Evolutionary conservation across 2,797 vertebrate genomes (phyloP).

Genomic region (Chiloscyllium punctatum): DNA sequence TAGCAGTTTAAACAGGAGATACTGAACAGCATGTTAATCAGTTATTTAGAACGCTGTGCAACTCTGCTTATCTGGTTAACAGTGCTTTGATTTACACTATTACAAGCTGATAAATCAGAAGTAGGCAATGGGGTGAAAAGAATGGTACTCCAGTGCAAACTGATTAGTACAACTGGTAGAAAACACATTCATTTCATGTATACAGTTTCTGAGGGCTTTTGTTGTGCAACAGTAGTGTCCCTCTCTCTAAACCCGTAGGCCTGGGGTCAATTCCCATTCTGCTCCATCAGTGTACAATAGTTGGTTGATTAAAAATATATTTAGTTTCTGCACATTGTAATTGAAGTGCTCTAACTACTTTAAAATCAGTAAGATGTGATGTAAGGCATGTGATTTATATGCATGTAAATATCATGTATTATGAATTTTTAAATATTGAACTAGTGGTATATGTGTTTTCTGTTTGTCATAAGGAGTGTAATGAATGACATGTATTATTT

Average conservation of each 20-base stretch:
- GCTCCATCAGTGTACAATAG: too few relatives aligned
- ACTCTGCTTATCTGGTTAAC: not conserved
- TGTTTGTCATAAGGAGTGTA: too few relatives aligned
- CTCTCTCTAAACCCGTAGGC: too few relatives aligned
- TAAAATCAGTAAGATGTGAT: not conserved
- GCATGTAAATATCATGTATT: too few relatives aligned
- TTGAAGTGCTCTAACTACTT: not conserved
- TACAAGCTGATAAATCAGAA: not conserved
- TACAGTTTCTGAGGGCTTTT: not conserved
- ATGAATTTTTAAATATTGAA: too few relatives aligned
- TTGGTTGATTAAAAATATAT: not conserved
- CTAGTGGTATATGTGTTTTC: too few relatives aligned
- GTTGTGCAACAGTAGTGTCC: too few relatives aligned
- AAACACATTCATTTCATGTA: not conserved
- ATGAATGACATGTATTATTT: too few relatives aligned
- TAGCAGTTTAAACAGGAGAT: not conserved
- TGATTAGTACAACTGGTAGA: not conserved
- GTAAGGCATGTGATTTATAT: too few relatives aligned
- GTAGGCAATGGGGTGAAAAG: not conserved
- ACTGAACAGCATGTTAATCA: not conserved
- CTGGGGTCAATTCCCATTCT: too few relatives aligned
- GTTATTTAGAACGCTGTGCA: not conserved
- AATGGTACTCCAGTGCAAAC: not conserved
- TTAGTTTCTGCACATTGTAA: not conserved
- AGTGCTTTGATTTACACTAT: not conserved